Evolutionary conservation across 2,888 invertebrate species (phyloP).

Genomic region (Psylliodes chrysocephalus): DNA sequence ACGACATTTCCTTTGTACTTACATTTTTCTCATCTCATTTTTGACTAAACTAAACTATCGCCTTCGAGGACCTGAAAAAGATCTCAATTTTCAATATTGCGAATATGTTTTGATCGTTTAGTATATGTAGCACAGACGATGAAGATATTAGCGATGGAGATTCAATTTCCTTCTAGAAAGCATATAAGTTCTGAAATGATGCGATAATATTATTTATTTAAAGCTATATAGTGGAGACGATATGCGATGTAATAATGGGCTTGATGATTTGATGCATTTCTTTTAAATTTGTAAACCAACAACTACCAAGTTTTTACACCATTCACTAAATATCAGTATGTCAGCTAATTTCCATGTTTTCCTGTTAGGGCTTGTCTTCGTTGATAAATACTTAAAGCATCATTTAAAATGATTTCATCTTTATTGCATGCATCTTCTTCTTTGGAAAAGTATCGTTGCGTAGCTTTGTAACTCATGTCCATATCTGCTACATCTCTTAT

Average conservation of each 20-base stretch:
- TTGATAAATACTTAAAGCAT: too few relatives aligned
- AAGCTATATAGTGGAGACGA: not conserved
- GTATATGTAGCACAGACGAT: constrained; percentile 4
- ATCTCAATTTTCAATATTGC: constrained; percentile 29
- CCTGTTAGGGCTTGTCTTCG: too few relatives aligned
- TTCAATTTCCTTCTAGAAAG: constrained; percentile 9
- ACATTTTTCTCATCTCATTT: constrained; percentile 25
- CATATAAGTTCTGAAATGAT: constrained; percentile 2
- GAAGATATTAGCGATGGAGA: constrained; percentile 23
- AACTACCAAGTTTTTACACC: too few relatives aligned
- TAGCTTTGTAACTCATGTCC: too few relatives aligned
- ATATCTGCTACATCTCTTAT: too few relatives aligned
- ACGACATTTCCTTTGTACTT: constrained; percentile 13
- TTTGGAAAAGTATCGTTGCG: too few relatives aligned
- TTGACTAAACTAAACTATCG: constrained; percentile 15
- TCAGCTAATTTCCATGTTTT: too few relatives aligned
- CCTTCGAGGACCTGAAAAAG: constrained; percentile 34
- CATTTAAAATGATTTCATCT: too few relatives aligned
- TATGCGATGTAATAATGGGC: not conserved
- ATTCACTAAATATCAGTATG: too few relatives aligned
- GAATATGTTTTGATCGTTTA: constrained; percentile 32
- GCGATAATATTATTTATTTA: not conserved
- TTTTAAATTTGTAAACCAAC: too few relatives aligned
- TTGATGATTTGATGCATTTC: not conserved
- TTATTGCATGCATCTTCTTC: too few relatives aligned